Evolutionary conservation across 2,888 invertebrate genomes (phyloP), one percentile per base, ranked within the genome.

Genomic region (Sinohyriopsis cumingii): DNA sequence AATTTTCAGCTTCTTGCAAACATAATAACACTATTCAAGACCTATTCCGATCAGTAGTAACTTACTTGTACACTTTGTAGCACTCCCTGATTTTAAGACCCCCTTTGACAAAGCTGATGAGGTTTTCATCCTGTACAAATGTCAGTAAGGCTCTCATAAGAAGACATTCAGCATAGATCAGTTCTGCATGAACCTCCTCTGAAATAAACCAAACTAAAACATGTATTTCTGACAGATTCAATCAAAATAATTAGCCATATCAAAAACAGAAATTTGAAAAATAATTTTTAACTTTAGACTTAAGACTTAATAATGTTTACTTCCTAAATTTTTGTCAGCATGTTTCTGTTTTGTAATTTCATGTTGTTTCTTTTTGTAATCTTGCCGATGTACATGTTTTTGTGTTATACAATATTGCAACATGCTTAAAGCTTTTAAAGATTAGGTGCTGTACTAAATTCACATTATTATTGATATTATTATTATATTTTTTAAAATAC

Each of bases 101-200:
- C 77, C 97, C 98, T 89, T 95, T 95, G 75, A 99, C 94, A 84
- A 99, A 95, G 86, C 96, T 96, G 66, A 95, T 93, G 73, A 98
- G 92, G 79, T 95, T 97, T 90, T 99, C 98, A 87, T 98, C 98
- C 87, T 97, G 97, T 86, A 98, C 94, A 87, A 98, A 96, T 22
- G 96, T 95, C 76, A 99, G 92, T 88, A 97, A 93, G 0, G 98
- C 95, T 86, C 95, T 94, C 72, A 98, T 92, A 64, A 99, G 91
- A 63, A 97, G 92, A 55, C 95, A 94, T 90, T 99, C 98, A 0
- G 98, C 98, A 89, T 96, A 95, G 89, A 97, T 97, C 56, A 99
- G 91, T 88, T 99, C 98, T 0, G 98, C 98, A 91, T 99, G 98
- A 24, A 96, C 94, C 91, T 98, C 96, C 86, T 88, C 91, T 91